Conservation (phyloP, 2,113 vertebrate species). For the Panthera leo region DNA sequence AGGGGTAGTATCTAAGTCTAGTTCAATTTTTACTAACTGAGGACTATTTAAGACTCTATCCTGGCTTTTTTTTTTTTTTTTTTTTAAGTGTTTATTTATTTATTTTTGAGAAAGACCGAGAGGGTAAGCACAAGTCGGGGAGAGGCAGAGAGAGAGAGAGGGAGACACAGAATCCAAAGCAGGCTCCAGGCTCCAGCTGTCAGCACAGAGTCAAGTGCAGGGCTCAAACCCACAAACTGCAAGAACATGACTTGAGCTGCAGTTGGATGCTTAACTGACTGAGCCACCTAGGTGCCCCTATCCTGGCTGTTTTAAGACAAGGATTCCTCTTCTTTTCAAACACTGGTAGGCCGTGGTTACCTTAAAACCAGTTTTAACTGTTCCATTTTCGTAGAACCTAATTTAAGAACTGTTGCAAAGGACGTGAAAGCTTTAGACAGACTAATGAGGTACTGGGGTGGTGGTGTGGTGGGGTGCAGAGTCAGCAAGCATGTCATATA, state of each 20-base stretch:
- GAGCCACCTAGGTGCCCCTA: too few relatives aligned
- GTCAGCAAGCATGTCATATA: not conserved
- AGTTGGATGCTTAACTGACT: too few relatives aligned
- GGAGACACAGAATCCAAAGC: too few relatives aligned
- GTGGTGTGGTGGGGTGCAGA: too few relatives aligned
- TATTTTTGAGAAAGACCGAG: too few relatives aligned
- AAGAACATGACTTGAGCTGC: too few relatives aligned
- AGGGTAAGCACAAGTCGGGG: too few relatives aligned
- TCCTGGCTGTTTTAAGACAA: not conserved
- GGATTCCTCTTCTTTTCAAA: not conserved
- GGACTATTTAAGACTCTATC: not conserved
- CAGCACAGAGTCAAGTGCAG: too few relatives aligned
- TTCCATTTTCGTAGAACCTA: not conserved
- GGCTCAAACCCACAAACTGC: too few relatives aligned
- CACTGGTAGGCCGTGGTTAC: not conserved
- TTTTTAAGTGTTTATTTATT: too few relatives aligned
- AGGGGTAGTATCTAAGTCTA: not conserved
- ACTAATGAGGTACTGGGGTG: not conserved
- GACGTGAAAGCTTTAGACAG: not conserved
- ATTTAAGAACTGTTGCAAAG: not conserved
- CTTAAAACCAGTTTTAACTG: not conserved
- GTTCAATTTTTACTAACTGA: not conserved
- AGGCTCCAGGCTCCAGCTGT: too few relatives aligned
- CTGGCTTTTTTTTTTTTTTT: not conserved
- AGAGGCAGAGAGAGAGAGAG: too few relatives aligned